These are phyloP conservation scores for Kuschelorhynchus macadamiae DNA, from an alignment of 2,888 invertebrate genomes.

Conservation along the genomic window DNA sequence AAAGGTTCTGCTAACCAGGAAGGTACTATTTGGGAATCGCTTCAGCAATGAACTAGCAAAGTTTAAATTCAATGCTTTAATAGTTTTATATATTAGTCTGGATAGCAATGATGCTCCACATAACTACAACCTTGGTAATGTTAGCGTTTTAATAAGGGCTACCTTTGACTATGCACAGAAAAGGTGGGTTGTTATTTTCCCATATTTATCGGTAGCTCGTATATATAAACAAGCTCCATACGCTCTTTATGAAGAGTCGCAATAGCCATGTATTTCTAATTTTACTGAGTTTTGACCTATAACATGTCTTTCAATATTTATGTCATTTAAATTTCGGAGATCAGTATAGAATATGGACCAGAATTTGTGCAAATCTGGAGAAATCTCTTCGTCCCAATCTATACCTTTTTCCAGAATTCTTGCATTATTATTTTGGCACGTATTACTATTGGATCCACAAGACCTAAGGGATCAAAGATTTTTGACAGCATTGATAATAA, in stretches of 20 bases:
- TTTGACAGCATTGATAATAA: conserved; percentile 31
- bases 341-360: conserved; percentile 21
- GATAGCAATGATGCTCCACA: conserved; percentile 48
- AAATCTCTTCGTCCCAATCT: conserved; percentile 52
- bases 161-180: conserved; percentile 50
- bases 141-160: conserved; percentile 47
- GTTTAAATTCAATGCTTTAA: conserved; percentile 29
- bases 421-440: conserved; percentile 50
- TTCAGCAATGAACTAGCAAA: conserved; percentile 50
- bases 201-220: conserved; percentile 20
- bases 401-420: conserved; percentile 46
- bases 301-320: conserved; percentile 30
- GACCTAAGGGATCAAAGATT: conserved; percentile 54
- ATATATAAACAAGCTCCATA: conserved; percentile 49
- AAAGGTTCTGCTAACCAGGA: conserved; percentile 51
- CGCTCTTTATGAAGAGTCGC: conserved; percentile 38
- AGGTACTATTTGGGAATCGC: conserved; percentile 55
- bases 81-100: conserved; percentile 35
- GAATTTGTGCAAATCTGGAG: conserved; percentile 11
- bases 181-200: conserved; percentile 21
- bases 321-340: conserved; percentile 9
- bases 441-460: conserved; percentile 52
- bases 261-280: conserved; percentile 46
- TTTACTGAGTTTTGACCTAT: background rate
- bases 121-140: conserved; percentile 48